phyloP scores from a whole-genome alignment of 2,797 vertebrate species.

The Melanotaenia parkinsoni region DNA sequence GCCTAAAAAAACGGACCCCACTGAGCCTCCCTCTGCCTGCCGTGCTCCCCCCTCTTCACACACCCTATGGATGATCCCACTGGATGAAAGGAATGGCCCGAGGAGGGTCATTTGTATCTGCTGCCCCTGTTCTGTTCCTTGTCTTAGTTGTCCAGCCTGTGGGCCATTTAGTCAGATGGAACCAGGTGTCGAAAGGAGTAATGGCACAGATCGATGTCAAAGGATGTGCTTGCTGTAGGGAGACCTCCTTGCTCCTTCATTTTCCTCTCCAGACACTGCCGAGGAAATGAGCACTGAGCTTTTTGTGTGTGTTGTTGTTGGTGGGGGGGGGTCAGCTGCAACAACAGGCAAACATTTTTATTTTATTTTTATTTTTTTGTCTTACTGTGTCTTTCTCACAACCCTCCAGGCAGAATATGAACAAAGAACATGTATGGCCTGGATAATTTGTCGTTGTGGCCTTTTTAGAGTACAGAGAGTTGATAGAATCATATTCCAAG shows the following conservation, averaged over 20 bases:
- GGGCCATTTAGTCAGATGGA: conserved; percentile 68
- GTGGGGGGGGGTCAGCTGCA: conserved; percentile 15
- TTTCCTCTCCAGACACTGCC: conserved; percentile 27
- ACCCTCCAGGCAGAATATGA: conserved; percentile 24
- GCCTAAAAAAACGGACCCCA: conserved; percentile 38
- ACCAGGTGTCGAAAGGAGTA: conserved; percentile 73
- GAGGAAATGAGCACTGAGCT: conserved; percentile 25
- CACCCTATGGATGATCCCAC: conserved; percentile 2
- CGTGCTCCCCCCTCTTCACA: not conserved
- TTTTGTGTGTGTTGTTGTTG: not conserved
- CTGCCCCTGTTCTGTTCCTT: conserved; percentile 61
- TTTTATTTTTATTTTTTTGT: conserved; percentile 3
- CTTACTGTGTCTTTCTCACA: conserved; percentile 5
- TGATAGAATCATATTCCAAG: conserved; percentile 12
- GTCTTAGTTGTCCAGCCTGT: conserved; percentile 66
- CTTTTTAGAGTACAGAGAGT: not conserved
- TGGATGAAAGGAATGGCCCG: conserved; percentile 60
- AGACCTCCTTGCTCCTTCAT: conserved; percentile 27
- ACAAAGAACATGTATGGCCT: conserved; percentile 10
- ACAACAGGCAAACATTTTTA: conserved; percentile 27
- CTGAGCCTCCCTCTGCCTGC: conserved; percentile 22
- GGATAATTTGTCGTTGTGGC: not conserved
- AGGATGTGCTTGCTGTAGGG: conserved; percentile 41
- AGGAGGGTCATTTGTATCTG: conserved; percentile 74
- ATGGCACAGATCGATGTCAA: conserved; percentile 66